Evolutionary conservation across 2,797 vertebrate genomes (phyloP).

Genomic region (Acrossocheilus fasciatus): DNA sequence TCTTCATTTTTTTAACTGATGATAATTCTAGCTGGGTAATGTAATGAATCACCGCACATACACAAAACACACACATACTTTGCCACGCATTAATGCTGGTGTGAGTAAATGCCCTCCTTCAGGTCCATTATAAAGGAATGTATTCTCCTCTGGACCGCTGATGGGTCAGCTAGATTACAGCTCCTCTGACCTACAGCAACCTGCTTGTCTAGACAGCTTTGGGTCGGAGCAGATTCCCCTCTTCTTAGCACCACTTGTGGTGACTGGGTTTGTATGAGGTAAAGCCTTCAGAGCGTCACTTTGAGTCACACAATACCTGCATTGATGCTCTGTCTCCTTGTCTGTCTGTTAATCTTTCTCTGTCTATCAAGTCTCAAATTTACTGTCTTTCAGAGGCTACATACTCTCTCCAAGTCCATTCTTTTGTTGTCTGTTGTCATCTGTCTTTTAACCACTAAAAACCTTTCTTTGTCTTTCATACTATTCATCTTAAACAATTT

Average conservation of each 20-base stretch:
- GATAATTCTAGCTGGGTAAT: slow-evolving; percentile 21
- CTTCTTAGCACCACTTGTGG: background rate
- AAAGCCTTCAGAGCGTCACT: slow-evolving; percentile 37
- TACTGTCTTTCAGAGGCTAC: slow-evolving; percentile 24
- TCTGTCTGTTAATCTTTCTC: slow-evolving; percentile 34
- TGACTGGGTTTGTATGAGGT: slow-evolving; percentile 38
- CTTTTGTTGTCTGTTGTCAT: slow-evolving; percentile 17
- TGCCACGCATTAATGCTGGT: slow-evolving; percentile 35
- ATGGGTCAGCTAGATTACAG: slow-evolving; percentile 59
- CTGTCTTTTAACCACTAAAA: slow-evolving; percentile 16
- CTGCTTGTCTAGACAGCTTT: slow-evolving; percentile 59
- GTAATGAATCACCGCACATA: slow-evolving; percentile 24
- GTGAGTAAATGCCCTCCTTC: slow-evolving; percentile 39
- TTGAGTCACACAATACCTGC: slow-evolving; percentile 45
- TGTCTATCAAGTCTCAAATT: slow-evolving; percentile 24
- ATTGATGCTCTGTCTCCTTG: slow-evolving; percentile 29
- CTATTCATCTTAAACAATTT: background rate
- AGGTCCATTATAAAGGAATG: slow-evolving; percentile 37
- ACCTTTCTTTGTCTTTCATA: slow-evolving; percentile 22
- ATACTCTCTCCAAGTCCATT: slow-evolving; percentile 5
- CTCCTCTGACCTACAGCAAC: slow-evolving; percentile 53
- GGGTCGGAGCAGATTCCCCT: slow-evolving; percentile 21
- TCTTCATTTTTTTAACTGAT: background rate
- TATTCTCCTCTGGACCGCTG: slow-evolving; percentile 35
- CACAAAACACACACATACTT: slow-evolving; percentile 23